These are phyloP conservation scores for Fregata magnificens DNA, from an alignment of 2,113 vertebrate genomes.

Conservation along the genomic window DNA sequence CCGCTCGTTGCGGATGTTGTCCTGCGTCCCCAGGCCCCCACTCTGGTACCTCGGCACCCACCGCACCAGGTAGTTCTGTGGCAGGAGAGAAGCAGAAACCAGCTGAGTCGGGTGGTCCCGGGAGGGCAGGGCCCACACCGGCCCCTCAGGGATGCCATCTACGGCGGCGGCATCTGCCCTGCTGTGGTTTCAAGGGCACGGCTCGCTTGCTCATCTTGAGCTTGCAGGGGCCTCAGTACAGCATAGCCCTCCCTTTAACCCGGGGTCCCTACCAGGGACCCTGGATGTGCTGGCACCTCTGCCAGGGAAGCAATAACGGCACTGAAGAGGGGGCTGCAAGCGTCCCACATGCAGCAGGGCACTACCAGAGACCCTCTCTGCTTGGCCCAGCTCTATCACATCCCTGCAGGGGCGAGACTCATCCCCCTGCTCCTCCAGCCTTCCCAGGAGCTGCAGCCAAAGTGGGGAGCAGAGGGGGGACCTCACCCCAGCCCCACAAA, in stretches of 20 bases:
- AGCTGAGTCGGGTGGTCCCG: fast-evolving
- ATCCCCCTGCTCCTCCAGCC: not conserved
- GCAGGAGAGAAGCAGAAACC: not conserved
- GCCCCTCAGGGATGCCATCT: not conserved
- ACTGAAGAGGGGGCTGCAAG: not conserved
- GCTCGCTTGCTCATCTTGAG: not conserved
- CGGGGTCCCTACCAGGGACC: not conserved
- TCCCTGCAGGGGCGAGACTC: not conserved
- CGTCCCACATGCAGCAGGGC: not conserved
- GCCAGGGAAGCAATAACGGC: not conserved
- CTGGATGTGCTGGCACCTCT: not conserved
- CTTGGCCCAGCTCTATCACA: not conserved
- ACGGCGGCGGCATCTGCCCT: fast-evolving
- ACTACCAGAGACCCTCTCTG: not conserved
- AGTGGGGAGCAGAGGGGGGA: not conserved
- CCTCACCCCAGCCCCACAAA: not conserved
- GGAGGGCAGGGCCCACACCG: not conserved
- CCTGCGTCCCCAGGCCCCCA: fast-evolving
- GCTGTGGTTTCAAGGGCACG: fast-evolving
- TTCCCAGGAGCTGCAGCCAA: not conserved
- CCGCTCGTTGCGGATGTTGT: not conserved
- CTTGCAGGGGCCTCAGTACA: too few species aligned
- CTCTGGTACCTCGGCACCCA: not conserved
- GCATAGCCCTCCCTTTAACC: not conserved
- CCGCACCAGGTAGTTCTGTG: not conserved